These are phyloP conservation scores for Papilio polyxenes DNA, from an alignment of 1,140 invertebrate genomes.

Conservation along the genomic window DNA sequence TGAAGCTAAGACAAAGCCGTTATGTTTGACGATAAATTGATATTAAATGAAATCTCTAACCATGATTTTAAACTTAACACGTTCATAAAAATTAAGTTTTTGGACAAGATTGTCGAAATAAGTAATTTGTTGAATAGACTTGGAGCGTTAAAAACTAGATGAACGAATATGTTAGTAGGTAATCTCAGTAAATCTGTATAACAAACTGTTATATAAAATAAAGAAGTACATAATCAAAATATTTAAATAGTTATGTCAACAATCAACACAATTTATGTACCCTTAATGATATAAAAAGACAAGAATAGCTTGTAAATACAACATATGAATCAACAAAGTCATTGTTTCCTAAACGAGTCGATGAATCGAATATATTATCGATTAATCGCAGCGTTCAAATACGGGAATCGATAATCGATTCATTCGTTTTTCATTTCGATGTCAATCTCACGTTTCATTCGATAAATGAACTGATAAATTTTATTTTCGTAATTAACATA, in stretches of 20 bases:
- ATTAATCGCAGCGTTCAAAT: constrained; percentile 16
- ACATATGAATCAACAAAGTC: neutral
- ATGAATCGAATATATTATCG: constrained; percentile 24
- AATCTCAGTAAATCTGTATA: neutral
- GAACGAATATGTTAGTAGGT: neutral
- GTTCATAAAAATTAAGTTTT: neutral
- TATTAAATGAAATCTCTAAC: neutral
- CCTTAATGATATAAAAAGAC: neutral
- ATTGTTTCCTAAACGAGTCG: constrained; percentile 17
- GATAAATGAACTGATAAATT: constrained; percentile 27
- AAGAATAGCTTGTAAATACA: neutral
- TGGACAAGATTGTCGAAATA: too few relatives aligned
- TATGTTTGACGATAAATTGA: neutral
- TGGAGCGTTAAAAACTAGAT: neutral
- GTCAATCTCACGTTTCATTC: neutral
- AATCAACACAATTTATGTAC: neutral
- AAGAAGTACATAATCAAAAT: neutral
- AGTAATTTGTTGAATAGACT: too few relatives aligned
- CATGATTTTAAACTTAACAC: neutral
- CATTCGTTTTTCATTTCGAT: constrained; percentile 4
- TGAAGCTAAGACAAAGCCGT: neutral
- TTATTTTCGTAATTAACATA: constrained; percentile 25
- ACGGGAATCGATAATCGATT: constrained; percentile 29
- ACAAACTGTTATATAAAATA: neutral
- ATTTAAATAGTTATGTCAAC: neutral